Evolutionary conservation across 2,888 invertebrate species (phyloP), one percentile per base, ranked within the genome.

Genomic region (Xylocampa areola): DNA sequence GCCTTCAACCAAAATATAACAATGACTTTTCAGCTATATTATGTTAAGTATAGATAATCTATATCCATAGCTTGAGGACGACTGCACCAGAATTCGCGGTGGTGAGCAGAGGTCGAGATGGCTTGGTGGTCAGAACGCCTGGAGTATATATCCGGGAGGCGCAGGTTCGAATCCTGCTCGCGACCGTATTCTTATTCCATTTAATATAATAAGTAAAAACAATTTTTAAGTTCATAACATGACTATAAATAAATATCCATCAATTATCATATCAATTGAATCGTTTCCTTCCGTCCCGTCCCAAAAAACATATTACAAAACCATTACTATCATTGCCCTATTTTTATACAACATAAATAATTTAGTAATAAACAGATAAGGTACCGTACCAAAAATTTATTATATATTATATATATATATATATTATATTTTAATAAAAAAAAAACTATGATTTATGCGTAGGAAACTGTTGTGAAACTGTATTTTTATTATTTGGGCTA

Each of bases 281-380:
- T 44, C 1, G 6, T 40, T 33, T 45, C 30, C 27, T 54, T 54
- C 25, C 27, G 11, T 21, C 21, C 16, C 19, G 10, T 19, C 19
- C 27, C 23, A 10, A 50, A 23, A 67, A 43, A 35, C n/a, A 44
- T 25, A 35, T 45, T 47, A 68, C 47, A 44, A 39, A 57, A 66
- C 43, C 32, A 25, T 25, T n/a, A 11, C 68, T 66, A 68, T 66
- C 62, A 29, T 35, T 55, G 41, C 30, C 35, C 68, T 16, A 54
- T 51, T 49, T 57, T 35, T 35, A 44, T 33, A 21, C 39, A 37
- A 48, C 14, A 50, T 35, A 37, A 25, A 62, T 58, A 70, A 68
- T 70, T 69, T 62, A 70, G 57, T 69, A 23, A 54, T 53, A 70
- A 51, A 70, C 21, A 53, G 69, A 69, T 69, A 69, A 59, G 50